A percentile compares a stretch with the other conserved stretches of the same genome.
phyloP scores from a whole-genome alignment of 2,113 vertebrate species.

The Oreocharis arfaki region DNA sequence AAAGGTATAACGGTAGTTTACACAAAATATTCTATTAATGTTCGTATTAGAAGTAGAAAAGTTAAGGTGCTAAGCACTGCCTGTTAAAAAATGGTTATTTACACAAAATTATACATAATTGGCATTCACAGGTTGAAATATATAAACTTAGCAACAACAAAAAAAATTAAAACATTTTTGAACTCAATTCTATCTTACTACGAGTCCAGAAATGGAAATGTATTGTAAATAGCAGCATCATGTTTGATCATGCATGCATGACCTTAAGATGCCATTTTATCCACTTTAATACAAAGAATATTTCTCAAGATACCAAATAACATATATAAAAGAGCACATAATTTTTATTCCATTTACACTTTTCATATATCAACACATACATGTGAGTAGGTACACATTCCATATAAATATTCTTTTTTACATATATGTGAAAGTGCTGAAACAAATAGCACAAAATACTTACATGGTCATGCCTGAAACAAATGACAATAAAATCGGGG shows the following conservation, averaged over 20 bases:
- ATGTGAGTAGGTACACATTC: not conserved
- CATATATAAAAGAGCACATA: no score
- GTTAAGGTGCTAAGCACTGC: not conserved
- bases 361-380: not conserved
- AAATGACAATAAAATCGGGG: not conserved
- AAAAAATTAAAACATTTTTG: conserved; percentile 12
- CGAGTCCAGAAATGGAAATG: conserved; percentile 33
- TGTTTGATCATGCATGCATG: conserved; percentile 56
- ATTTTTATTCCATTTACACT: not conserved
- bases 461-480: conserved; percentile 21
- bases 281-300: conserved; percentile 57
- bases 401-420: not conserved
- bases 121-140: not conserved
- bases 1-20: not conserved
- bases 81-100: not conserved
- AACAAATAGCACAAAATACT: conserved; percentile 55
- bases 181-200: conserved; percentile 24
- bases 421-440: conserved; percentile 36
- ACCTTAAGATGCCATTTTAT: conserved; percentile 67
- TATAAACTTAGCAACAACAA: conserved; percentile 4
- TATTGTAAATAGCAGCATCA: conserved; percentile 59
- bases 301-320: not conserved
- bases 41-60: not conserved
- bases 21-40: not conserved
- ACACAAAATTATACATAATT: not conserved